phyloP scores from a whole-genome alignment of 1,140 invertebrate species.

The Argopecten irradians region DNA sequence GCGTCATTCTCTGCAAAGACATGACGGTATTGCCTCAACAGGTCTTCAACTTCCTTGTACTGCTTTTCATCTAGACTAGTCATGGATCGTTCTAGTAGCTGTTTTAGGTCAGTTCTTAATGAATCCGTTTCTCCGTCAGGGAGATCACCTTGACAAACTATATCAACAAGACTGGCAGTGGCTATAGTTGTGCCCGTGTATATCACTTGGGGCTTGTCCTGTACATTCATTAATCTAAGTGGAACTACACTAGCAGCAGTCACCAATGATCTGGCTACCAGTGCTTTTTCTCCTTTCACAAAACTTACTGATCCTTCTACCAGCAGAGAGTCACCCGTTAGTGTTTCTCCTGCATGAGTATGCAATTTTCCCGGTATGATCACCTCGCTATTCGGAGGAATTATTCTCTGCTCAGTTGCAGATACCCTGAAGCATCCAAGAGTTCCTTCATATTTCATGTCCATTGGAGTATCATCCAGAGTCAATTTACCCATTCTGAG shows the following conservation, averaged over 20 bases:
- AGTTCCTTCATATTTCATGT: background rate
- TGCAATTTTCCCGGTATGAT: background rate
- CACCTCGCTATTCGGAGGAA: background rate
- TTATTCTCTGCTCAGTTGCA: background rate
- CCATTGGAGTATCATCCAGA: background rate
- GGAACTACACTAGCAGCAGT: background rate
- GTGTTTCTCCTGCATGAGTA: background rate
- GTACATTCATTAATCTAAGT: conserved; percentile 26
- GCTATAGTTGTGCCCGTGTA: conserved; percentile 25
- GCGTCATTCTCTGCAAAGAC: conserved; percentile 26
- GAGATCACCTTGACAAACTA: background rate
- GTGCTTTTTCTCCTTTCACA: background rate
- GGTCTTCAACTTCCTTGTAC: background rate
- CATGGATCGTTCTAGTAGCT: background rate
- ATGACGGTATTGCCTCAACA: background rate
- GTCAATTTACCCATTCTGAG: background rate
- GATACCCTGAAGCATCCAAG: background rate
- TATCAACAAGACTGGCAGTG: background rate
- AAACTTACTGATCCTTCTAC: background rate
- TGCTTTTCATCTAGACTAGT: background rate
- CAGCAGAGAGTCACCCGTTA: background rate
- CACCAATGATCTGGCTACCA: background rate
- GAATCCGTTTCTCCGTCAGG: background rate
- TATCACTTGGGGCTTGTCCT: background rate
- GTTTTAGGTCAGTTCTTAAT: background rate